Base-by-base conservation (phyloP, 2,113 vertebrate species). In the Apodemus speciosus region DNA sequence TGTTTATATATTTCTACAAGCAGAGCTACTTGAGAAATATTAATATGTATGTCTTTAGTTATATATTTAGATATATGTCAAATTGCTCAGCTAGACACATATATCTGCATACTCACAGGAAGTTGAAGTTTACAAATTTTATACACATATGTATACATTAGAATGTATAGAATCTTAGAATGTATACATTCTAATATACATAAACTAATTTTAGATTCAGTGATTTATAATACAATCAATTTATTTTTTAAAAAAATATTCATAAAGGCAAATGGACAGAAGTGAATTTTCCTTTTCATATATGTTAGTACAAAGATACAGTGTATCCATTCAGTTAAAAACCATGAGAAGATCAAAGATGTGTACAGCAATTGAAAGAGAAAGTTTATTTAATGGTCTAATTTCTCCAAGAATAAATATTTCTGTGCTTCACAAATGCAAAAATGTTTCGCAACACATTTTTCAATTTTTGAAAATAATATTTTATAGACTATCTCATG, bases 81-180 rank as follows among this genome's bases (percentile, higher is more conserved):
- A 3, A 83, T 6, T 89, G 75, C 51, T 21, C 69, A 87, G 30
- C 40, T 23, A 46, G 0, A 58, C 66, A 86, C 10, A 75, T n/a
- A 72, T 21, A 49, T 3, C 53, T 56, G 46, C 6, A 56, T 79
- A 81, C 85, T 32, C 58, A 64, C 6, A 69, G 9, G 40, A 60
- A 85, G 40, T 68, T 83, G 4, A 25, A 53, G 86, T 13, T 81
- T 91, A 77, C 1, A 97, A 84, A 90, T 92, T 76, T 58, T 14
- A 43, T 71, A 11, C 56, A 73, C 7, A 40, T 56, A 32, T 32
- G 1, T 53, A 43, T 14, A 15, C 30, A 6, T 66, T 66, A 66
- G 10, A 66, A 35, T 66, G 64, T 66, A 66, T 35, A 66, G 30
- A 64, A 64, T 64, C 27, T 64, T 64, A 64, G 27, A 66, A 66